Percentiles rank a stretch among this genome's conserved stretches.
Evolutionary conservation across 2,113 vertebrate genomes (phyloP).

Genomic region (Probosciger aterrimus): DNA sequence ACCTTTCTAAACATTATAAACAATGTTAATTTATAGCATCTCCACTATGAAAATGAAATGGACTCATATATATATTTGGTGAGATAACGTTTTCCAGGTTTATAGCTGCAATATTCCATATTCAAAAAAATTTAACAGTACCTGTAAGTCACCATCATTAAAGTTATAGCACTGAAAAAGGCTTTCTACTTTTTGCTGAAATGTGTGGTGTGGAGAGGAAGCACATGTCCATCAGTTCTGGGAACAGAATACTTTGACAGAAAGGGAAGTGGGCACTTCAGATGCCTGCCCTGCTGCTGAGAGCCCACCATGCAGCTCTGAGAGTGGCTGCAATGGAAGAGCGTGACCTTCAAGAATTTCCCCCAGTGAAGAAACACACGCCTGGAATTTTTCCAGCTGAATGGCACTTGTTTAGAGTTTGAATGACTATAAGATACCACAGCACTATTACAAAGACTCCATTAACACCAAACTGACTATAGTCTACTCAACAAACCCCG

Average conservation of each 20-base stretch:
- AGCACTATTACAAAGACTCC: neutral
- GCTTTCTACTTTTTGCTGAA: neutral
- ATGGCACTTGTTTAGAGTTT: neutral
- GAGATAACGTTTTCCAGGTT: neutral
- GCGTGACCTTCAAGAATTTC: fast-evolving
- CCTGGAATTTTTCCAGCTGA: neutral
- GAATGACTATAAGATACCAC: neutral
- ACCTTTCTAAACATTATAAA: neutral
- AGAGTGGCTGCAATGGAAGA: fast-evolving
- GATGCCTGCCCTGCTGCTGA: fast-evolving
- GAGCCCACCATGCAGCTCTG: neutral
- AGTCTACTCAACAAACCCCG: neutral
- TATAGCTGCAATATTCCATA: neutral
- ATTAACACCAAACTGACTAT: neutral
- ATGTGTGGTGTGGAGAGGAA: neutral
- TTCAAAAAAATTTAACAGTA: neutral
- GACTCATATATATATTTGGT: neutral
- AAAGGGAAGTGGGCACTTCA: neutral
- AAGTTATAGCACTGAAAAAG: neutral
- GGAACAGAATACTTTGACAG: neutral
- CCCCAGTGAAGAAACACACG: neutral
- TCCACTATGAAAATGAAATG: neutral
- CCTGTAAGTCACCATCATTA: neutral
- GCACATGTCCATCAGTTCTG: neutral
- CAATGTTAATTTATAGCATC: neutral